Evolutionary conservation across 2,113 vertebrate species (phyloP).

Genomic region (Sorex fumeus): DNA sequence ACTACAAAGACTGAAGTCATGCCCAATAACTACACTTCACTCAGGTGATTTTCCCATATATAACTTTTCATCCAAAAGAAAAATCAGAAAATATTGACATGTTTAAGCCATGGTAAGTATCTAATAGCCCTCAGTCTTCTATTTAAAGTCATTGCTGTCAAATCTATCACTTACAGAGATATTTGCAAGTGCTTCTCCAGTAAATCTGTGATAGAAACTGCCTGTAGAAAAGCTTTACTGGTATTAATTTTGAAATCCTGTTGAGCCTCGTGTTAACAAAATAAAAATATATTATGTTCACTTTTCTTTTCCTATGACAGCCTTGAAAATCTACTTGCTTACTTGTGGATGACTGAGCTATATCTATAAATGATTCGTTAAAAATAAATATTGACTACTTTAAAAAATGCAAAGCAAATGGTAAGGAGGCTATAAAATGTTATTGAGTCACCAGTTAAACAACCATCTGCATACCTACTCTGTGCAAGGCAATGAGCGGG

Average conservation of each 20-base stretch:
- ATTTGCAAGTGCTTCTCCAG: constrained; percentile 67
- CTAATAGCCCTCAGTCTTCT: constrained; percentile 79
- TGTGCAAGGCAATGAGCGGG: not conserved
- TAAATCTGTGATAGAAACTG: constrained; percentile 37
- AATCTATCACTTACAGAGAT: constrained; percentile 81
- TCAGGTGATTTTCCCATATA: not conserved
- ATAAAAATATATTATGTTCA: constrained; percentile 62
- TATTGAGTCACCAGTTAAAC: constrained; percentile 78
- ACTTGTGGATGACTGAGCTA: constrained; percentile 51
- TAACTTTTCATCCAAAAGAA: constrained; percentile 80
- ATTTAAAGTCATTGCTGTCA: constrained; percentile 82
- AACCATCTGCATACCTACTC: constrained; percentile 54
- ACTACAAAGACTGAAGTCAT: not conserved
- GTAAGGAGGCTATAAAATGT: constrained; percentile 77
- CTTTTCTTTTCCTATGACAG: constrained; percentile 35
- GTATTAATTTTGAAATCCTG: constrained; percentile 75
- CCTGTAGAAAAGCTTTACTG: constrained; percentile 68
- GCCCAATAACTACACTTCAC: not conserved
- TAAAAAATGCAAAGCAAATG: constrained; percentile 72
- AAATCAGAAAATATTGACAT: constrained; percentile 82
- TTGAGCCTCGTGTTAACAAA: constrained; percentile 70
- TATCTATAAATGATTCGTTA: constrained; percentile 71
- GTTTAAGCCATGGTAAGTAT: constrained; percentile 77
- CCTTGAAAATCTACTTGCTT: constrained; percentile 66
- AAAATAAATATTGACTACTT: constrained; percentile 83